These are phyloP conservation scores for Cephalopholis sonnerati DNA, from an alignment of 2,113 vertebrate genomes.

Conservation along the genomic window DNA sequence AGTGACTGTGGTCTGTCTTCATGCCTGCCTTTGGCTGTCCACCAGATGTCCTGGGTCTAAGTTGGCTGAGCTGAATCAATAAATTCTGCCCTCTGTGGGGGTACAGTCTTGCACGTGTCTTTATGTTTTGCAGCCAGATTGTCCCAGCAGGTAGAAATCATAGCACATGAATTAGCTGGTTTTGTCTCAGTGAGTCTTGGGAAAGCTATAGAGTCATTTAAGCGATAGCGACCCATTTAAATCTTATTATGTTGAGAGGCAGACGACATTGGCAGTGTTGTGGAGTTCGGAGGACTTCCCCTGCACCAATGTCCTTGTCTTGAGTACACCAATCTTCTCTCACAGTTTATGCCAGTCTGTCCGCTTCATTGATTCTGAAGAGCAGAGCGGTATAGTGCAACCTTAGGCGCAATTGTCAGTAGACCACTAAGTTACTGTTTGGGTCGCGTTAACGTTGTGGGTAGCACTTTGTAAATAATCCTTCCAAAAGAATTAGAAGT, in stretches of 20 bases:
- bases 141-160: background rate
- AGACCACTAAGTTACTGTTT: background rate
- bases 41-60: background rate
- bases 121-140: background rate
- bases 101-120: background rate
- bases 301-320: no score
- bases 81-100: background rate
- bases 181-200: constrained; percentile 2
- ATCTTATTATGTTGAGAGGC: background rate
- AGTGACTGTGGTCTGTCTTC: background rate
- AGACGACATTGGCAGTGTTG: background rate
- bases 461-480: background rate
- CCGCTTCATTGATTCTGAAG: no score
- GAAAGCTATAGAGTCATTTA: background rate
- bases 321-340: no score
- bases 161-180: background rate
- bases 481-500: background rate
- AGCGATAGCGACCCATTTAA: background rate
- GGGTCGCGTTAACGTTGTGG: no score
- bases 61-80: background rate
- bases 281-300: background rate
- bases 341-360: no score
- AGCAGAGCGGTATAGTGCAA: no score
- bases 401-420: background rate
- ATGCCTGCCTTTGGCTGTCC: background rate